Evolutionary conservation across 2,113 vertebrate genomes (phyloP), one percentile per base, ranked within the genome.

Genomic region (Pachycephala philippinensis): DNA sequence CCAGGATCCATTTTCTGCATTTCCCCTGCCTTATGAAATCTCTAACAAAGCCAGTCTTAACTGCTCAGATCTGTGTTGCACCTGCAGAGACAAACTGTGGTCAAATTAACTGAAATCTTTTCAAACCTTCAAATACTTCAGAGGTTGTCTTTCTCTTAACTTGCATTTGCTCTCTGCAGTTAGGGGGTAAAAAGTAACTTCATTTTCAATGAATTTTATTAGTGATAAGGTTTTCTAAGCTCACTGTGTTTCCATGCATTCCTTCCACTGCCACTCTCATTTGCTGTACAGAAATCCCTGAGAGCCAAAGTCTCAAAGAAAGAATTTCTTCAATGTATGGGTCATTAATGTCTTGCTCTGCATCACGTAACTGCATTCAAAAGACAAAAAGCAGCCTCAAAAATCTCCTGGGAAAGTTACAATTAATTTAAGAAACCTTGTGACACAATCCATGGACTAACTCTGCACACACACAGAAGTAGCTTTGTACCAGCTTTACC

Each of bases 281-380:
- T 22, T n/a, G 24, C 21, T 65, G 13, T 16, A 63, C 15, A 54
- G 35, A 93, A 56, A 60, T 24, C 33, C 50, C 56, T 13, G n/a
- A 75, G 15, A 37, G 33, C 10, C 31, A 44, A 68, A 76, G 12
- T 45, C 11, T 44, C 54, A 52, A 66, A 31, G 24, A 63, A 77
- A 53, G 6, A 61, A 33, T 35, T 75, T 47, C 15, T 86, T 42
- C 57, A 88, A 2, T 1, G 0, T 11, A 9, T 27, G 8, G 20
- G 10, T 83, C 7, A 3, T n/a, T 57, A 26, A 22, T 12, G 11
- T 13, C 18, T 72, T 56, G 20, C 40, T 45, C 40, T 54, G 27
- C 14, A n/a, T 14, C 50, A 47, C 0, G 0, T 24, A 72, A 50
- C 7, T 20, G 19, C 8, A 37, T 37, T 65, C 45, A 59, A 59